These are phyloP conservation scores for Calliphora vicina DNA, from an alignment of 1,140 invertebrate species.

Conservation along the genomic window DNA sequence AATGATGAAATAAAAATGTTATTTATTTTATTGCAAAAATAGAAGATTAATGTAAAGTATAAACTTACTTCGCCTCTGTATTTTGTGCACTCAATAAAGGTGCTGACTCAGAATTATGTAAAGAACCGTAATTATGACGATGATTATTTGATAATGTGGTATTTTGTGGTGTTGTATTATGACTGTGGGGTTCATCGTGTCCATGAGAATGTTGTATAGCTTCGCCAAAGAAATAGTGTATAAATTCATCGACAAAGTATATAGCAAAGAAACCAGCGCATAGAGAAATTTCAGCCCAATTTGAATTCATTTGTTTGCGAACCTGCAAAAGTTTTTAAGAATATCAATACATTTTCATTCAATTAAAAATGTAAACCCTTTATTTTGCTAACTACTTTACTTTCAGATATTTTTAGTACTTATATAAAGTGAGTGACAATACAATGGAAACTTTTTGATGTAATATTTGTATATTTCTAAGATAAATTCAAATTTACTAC, in stretches of 20 bases:
- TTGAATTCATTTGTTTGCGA: constrained; percentile 64
- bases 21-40: too few species aligned
- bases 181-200: not conserved
- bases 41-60: not conserved
- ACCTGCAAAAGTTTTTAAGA: constrained; percentile 45
- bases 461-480: too few species aligned
- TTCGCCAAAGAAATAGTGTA: constrained; percentile 70
- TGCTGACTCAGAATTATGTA: constrained; percentile 18
- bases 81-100: not conserved
- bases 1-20: not conserved
- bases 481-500: too few species aligned
- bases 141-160: not conserved
- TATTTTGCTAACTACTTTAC: too few species aligned
- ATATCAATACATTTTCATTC: not conserved
- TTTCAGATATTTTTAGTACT: too few species aligned
- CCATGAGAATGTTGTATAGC: constrained; percentile 56
- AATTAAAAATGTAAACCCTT: too few species aligned
- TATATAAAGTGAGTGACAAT: too few species aligned
- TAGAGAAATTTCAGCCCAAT: constrained; percentile 74
- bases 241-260: constrained; percentile 80
- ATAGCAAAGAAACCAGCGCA: constrained; percentile 82
- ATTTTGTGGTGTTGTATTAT: not conserved
- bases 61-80: not conserved
- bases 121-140: constrained; percentile 24
- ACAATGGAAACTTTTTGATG: too few species aligned